Conservation (phyloP, 2,797 vertebrate species). For the Gastrophryne carolinensis region DNA sequence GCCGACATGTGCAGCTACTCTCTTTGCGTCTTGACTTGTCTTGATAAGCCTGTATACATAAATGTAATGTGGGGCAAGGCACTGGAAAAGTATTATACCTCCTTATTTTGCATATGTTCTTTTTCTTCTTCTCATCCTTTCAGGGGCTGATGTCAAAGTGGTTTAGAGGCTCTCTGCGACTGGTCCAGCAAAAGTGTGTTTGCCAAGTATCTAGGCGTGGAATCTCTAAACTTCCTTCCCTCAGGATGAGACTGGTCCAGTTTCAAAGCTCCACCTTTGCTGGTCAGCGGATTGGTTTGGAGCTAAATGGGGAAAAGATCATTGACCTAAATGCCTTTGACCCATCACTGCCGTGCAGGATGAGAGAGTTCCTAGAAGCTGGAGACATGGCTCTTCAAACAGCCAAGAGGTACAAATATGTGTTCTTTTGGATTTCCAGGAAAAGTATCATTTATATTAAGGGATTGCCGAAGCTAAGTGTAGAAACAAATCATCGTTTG, state of each 20-base stretch:
- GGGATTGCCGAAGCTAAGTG: too few relatives aligned
- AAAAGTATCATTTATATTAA: too few relatives aligned
- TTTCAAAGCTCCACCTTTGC: slow-evolving; percentile 64
- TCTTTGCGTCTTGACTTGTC: too few relatives aligned
- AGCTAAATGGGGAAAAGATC: slow-evolving; percentile 71
- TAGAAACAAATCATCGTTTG: too few relatives aligned
- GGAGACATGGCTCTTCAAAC: slow-evolving; percentile 72
- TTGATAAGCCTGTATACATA: too few relatives aligned
- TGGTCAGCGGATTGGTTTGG: slow-evolving; percentile 75
- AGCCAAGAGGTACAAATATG: slow-evolving; percentile 73
- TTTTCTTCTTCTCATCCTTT: slow-evolving; percentile 2
- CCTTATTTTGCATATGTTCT: too few relatives aligned
- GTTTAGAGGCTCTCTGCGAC: slow-evolving; percentile 46
- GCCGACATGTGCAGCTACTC: too few relatives aligned
- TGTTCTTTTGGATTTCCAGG: neutral
- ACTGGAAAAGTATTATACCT: too few relatives aligned
- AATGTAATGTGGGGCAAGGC: too few relatives aligned
- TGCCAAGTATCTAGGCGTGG: neutral
- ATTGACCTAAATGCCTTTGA: slow-evolving; percentile 84
- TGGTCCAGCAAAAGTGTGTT: slow-evolving; percentile 22
- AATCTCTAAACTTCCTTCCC: slow-evolving; percentile 27
- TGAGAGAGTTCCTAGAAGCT: slow-evolving; percentile 80
- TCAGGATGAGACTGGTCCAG: slow-evolving; percentile 84
- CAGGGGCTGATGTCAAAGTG: slow-evolving; percentile 55
- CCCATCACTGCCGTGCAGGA: slow-evolving; percentile 75